Conservation (phyloP, 2,113 vertebrate species). For the Noturus placidus region DNA sequence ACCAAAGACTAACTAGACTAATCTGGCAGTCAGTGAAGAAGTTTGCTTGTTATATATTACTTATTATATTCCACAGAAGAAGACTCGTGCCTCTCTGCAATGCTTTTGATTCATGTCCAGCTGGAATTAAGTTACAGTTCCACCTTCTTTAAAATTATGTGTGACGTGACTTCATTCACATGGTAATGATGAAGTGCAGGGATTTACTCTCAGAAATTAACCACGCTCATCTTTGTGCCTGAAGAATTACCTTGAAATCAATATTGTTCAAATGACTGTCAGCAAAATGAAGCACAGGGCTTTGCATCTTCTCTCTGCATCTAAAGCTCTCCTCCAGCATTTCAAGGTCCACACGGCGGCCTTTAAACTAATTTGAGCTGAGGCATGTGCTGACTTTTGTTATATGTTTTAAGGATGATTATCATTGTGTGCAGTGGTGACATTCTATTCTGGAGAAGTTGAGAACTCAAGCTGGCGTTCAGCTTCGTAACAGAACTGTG, state of each 20-base stretch:
- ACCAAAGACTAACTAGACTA: too few relatives aligned
- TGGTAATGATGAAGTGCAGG: constrained; percentile 22
- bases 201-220: constrained; percentile 36
- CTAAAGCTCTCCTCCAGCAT: neutral
- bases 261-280: constrained; percentile 34
- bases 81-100: neutral
- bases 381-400: neutral
- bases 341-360: neutral
- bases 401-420: neutral
- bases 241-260: constrained; percentile 39
- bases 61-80: neutral
- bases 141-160: neutral
- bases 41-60: neutral
- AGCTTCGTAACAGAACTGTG: constrained; percentile 14
- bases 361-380: neutral
- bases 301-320: constrained; percentile 24
- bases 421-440: neutral
- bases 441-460: neutral
- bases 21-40: neutral
- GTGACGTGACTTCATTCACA: neutral
- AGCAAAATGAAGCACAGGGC: constrained; percentile 29
- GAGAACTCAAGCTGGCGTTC: neutral
- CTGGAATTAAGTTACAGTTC: neutral
- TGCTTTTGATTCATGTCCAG: neutral
- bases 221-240: constrained; percentile 32